Base-by-base conservation (phyloP, 2,797 vertebrate species). In the Botia almorhae region DNA sequence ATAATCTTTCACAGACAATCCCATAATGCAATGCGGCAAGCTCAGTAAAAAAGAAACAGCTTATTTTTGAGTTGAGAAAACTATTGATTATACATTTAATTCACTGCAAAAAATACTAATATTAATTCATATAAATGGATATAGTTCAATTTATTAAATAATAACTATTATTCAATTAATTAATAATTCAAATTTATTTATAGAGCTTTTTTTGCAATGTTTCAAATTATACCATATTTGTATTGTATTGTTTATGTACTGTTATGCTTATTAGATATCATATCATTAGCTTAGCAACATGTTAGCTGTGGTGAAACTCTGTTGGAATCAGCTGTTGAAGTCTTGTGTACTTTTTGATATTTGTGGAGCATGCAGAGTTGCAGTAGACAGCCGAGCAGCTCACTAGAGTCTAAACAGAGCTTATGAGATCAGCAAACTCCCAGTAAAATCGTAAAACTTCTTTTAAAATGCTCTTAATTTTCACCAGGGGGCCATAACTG, bases 401-500 rank as follows among this genome's bases (percentile, higher is more conserved):
- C 23, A 36, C 76, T 69, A 36, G 48, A 21, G 67, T 67, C 3
- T 29, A 55, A 19, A 78, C 46, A 69, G 55, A 61, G 26, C 51
- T 53, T 26, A 78, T 6, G 23, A 50, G 76, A 48, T 69, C 43
- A 64, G 6, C 7, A 13, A 63, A 63, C 58, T 79, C 58, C 48
- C 23, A 33, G n/a, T 36, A 4, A 21, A 50, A 60, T 67, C 21
- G 26, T 67, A 80, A 48, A 2, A 68, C 56, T 68, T 50, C 17
- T 73, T 11, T 58, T 67, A 73, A 74, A 73, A 60, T 17, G 33
- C 61, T 67, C 7, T 2, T 58, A 23, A 67, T 67, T 73, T 56
- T 53, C 70, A 73, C 51, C 51, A 68, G 53, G 61, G 69, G 53
- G 2, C 63, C 50, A 68, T 73, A 60, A 67, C 16, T 0, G 2